Evolutionary conservation across 1,140 invertebrate genomes (phyloP).

Genomic region (Hesperophylax magnus): DNA sequence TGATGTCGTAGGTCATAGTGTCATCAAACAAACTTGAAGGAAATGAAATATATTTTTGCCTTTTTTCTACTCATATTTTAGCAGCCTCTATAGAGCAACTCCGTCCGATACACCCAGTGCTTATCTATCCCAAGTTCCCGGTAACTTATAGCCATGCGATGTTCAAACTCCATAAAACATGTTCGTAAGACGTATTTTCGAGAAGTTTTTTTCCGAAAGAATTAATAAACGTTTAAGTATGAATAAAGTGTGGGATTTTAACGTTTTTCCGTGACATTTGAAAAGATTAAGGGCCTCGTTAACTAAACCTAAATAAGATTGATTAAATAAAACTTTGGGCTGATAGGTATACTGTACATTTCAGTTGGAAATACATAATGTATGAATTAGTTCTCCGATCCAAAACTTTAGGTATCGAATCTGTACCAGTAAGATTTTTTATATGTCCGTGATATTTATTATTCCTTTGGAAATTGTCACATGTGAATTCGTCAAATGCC

Average conservation of each 20-base stretch:
- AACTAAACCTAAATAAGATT: constrained; percentile 8
- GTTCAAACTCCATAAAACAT: constrained; percentile 46
- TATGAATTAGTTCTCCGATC: no score
- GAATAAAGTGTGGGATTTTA: constrained; percentile 30
- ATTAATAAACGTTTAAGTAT: constrained; percentile 45
- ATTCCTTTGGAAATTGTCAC: no score
- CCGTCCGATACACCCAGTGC: constrained; percentile 7
- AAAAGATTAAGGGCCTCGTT: background rate
- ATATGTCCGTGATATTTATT: no score
- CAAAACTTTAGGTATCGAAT: no score
- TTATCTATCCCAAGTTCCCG: constrained; percentile 27
- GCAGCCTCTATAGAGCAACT: background rate
- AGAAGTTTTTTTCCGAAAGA: constrained; percentile 30
- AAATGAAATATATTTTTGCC: no score
- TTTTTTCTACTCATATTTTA: no score
- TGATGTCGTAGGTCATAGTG: no score
- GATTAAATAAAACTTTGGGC: constrained; percentile 14
- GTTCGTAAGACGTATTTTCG: constrained; percentile 39
- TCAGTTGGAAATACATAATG: background rate
- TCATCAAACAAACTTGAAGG: no score
- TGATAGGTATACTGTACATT: background rate
- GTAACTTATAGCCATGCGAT: constrained; percentile 38
- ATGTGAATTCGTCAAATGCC: no score
- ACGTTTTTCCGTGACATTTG: constrained; percentile 33
- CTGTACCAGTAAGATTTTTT: no score